These are phyloP conservation scores for Philereme transversata DNA, from an alignment of 2,888 invertebrate species.

Conservation along the genomic window DNA sequence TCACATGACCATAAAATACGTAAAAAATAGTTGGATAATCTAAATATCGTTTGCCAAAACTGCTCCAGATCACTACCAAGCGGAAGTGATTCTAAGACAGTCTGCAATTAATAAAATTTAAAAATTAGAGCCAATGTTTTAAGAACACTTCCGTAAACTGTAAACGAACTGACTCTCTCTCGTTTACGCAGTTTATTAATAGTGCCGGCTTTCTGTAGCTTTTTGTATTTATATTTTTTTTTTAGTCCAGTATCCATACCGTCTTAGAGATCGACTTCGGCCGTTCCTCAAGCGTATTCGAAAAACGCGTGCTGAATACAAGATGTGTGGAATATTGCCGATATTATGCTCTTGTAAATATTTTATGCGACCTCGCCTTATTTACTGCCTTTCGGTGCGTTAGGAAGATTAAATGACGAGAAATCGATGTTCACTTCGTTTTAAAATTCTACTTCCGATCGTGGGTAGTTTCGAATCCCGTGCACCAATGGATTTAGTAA, in stretches of 20 bases:
- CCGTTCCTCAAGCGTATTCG: slow-evolving; percentile 26
- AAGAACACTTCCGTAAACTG: too few relatives aligned
- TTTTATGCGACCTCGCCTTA: slow-evolving; percentile 38
- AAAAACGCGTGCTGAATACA: slow-evolving; percentile 36
- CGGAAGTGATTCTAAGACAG: too few relatives aligned
- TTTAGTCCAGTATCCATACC: slow-evolving; percentile 7
- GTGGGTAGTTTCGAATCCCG: too few relatives aligned
- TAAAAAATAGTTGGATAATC: too few relatives aligned
- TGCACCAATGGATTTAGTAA: too few relatives aligned
- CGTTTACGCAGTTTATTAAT: too few relatives aligned
- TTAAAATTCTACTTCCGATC: not conserved
- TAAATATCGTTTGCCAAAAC: too few relatives aligned
- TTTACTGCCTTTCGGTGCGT: slow-evolving; percentile 36
- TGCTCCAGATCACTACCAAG: too few relatives aligned
- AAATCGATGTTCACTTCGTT: slow-evolving; percentile 13
- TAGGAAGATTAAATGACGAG: slow-evolving; percentile 20
- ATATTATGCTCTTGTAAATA: slow-evolving; percentile 41
- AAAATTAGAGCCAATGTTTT: too few relatives aligned
- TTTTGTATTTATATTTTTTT: not conserved
- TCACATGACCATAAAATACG: too few relatives aligned
- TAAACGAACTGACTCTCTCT: too few relatives aligned
- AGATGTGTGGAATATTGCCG: slow-evolving; percentile 36
- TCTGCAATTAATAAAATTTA: too few relatives aligned
- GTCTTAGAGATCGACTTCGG: slow-evolving; percentile 2
- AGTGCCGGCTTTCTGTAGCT: not conserved